These are phyloP conservation scores for Cynopterus brachyotis DNA, from an alignment of 2,113 vertebrate species.

Conservation along the genomic window DNA sequence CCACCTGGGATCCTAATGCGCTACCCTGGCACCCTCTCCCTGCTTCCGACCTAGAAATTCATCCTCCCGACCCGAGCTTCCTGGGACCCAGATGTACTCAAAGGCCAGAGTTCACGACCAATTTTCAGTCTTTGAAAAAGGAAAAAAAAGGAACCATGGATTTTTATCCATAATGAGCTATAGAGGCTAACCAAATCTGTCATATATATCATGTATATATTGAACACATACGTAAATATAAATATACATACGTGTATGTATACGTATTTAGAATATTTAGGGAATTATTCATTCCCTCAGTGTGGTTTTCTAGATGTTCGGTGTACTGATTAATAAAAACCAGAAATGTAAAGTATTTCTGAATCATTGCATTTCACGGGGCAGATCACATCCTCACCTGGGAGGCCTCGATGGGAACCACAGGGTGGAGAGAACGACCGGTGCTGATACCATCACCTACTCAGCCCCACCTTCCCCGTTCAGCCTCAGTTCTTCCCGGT, in stretches of 20 bases:
- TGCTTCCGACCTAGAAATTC: neutral
- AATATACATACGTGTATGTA: too few species aligned
- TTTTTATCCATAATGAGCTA: neutral
- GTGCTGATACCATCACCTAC: accelerated
- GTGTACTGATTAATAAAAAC: conserved; percentile 4
- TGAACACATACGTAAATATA: accelerated
- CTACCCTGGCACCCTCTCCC: neutral
- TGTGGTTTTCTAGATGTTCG: conserved; percentile 11
- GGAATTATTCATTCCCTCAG: neutral
- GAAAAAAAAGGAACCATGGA: neutral
- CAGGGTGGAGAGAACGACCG: neutral
- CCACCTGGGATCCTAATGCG: neutral
- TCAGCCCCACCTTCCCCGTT: neutral
- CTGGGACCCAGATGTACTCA: neutral
- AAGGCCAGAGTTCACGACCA: neutral
- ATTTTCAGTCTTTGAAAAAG: neutral
- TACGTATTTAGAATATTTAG: neutral
- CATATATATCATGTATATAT: too few species aligned
- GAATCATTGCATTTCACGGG: neutral
- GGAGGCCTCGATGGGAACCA: neutral
- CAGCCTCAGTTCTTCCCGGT: neutral
- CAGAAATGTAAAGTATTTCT: neutral
- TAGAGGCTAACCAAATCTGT: neutral
- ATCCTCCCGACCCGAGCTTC: neutral
- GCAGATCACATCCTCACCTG: neutral